Conservation (phyloP, 2,797 vertebrate species). For the Pipistrellus nathusii region DNA sequence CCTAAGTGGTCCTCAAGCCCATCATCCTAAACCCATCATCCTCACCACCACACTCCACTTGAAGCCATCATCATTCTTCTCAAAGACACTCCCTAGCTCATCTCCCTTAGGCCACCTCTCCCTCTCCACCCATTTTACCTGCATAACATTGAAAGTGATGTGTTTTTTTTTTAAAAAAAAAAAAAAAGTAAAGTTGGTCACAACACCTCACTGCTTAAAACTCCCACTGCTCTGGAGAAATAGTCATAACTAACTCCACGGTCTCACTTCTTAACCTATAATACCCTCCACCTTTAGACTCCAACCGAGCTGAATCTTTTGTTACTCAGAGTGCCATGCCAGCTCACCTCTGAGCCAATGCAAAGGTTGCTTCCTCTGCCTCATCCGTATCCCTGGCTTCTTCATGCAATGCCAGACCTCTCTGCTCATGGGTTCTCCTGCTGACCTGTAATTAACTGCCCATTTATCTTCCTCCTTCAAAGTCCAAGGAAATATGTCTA, state of each 20-base stretch:
- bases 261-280: not conserved
- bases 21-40: not conserved
- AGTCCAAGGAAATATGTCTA: not conserved
- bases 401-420: not conserved
- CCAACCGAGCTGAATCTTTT: not conserved
- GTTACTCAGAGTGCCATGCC: no score
- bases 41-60: not conserved
- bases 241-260: not conserved
- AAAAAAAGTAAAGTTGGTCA: not conserved
- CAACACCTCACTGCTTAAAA: not conserved
- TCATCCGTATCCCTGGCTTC: not conserved
- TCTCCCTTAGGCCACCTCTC: not conserved
- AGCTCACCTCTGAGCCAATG: not conserved
- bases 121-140: not conserved
- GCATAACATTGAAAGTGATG: not conserved
- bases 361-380: not conserved
- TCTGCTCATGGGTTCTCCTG: not conserved
- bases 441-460: not conserved
- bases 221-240: not conserved
- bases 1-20: not conserved
- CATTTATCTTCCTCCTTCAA: conserved; percentile 29
- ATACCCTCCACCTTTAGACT: not conserved
- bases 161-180: not conserved
- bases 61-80: not conserved
- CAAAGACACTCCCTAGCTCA: not conserved